Base-by-base conservation (phyloP, 2,113 vertebrate species). In the Lethenteron camtschaticum region DNA sequence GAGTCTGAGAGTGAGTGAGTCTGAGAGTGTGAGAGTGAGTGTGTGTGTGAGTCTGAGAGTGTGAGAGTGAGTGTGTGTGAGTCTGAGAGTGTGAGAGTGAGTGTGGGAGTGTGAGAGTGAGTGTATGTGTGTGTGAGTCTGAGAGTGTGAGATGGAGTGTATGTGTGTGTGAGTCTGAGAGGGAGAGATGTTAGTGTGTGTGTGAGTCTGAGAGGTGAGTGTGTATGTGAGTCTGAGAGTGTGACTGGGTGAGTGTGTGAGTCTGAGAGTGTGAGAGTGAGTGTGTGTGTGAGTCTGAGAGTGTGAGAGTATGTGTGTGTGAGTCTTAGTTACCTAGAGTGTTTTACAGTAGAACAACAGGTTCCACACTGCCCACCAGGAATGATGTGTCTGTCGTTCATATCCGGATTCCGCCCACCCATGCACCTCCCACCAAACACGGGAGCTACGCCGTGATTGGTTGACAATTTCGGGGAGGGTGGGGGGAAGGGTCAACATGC, bases 221-320 rank as follows among this genome's bases (percentile, higher is more conserved):
- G 56, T 60, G 70, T 9, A 20, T 11, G 70, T 70, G 56, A 58
- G 24, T 11, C 20, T 12, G 57, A 24, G 70, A 2, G 6, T 16
- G 57, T 60, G 57, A 41, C n/a, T n/a, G 13, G 8, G 57, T 20
- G 57, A 55, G 70, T 12, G 56, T 60, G 70, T 9, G 70, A 20
- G 69, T 56, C 73, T 71, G 73, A 76, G 73, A 74, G 77, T 76
- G 72, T 70, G 68, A 66, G 72, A 70, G 70, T 70, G 68, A 66
- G 72, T 70, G 70, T 72, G 75, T 79, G 76, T 75, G 72, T 72
- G 73, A 72, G 75, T 73, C 75, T 76, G 74, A 75, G 71, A 14
- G 71, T 24, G 24, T 24, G 24, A 24, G 24, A 24, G 24, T 24
- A 4, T 71, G 70, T 68, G 71, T 58, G 72, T 68, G 20, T 20